Evolutionary conservation across 2,888 invertebrate genomes (phyloP).

Genomic region (Alloscopus bannaensis): DNA sequence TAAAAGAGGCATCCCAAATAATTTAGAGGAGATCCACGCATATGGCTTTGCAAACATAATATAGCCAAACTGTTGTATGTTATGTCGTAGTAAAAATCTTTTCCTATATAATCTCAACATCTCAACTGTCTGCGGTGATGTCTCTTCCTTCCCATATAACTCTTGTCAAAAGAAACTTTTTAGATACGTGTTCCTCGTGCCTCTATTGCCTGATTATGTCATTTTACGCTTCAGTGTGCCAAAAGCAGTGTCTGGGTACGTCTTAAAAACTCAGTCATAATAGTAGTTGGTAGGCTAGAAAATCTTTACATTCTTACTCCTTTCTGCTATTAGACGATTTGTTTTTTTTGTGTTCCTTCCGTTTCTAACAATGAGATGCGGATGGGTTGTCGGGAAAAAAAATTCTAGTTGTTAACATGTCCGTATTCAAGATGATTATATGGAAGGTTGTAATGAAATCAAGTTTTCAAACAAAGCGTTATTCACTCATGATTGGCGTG

Average conservation of each 20-base stretch:
- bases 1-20: neutral
- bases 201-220: conserved; percentile 9
- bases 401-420: neutral
- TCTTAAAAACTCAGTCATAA: neutral
- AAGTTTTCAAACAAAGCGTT: no score
- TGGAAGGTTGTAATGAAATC: neutral
- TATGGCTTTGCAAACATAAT: neutral
- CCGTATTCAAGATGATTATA: neutral
- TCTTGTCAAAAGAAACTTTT: neutral
- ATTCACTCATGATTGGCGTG: neutral
- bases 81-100: no score
- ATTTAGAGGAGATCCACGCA: neutral
- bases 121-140: neutral
- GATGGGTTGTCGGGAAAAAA: neutral
- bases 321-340: neutral
- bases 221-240: conserved; percentile 3
- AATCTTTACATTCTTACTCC: neutral
- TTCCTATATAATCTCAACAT: neutral
- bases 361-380: neutral
- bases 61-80: no score
- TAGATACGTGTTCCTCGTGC: conserved; percentile 4
- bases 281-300: neutral
- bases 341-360: neutral
- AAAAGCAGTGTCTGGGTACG: neutral
- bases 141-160: conserved; percentile 2